Base-by-base conservation (phyloP, 2,797 vertebrate species). In the Anguilla marmorata region DNA sequence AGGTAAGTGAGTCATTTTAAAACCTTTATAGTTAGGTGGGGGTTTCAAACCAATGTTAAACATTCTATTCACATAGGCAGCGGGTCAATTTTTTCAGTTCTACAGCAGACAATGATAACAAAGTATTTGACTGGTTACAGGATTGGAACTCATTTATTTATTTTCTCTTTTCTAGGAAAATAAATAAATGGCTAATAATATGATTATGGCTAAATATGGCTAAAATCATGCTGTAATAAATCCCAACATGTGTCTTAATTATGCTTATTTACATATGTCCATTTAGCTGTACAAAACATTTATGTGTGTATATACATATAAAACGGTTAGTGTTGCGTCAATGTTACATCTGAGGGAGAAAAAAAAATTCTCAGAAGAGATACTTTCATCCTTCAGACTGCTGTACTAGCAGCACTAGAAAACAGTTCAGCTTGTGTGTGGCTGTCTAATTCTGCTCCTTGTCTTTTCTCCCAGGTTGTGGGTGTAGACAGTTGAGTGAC, bases 401-500 rank as follows among this genome's bases (percentile, higher is more conserved):
- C 12, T 41, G 33, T 33, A 41, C 84, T 11, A 19, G 85, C 63
- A 14, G 48, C 27, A 7, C 2, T 19, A 86, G 12, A 14, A 72
- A 52, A 52, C 27, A 74, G 41, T 30, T 11, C 63, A 30, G 3
- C 12, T 33, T 37, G 6, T 50, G 50, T 85, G 83, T 7, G n/a
- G 83, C 83, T 58, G 50, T 85, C 50, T 30, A 41, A 30, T 41
- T 60, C 69, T 5, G n/a, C 48, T 37, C 14, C 69, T 86, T 52
- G 19, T 86, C 45, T 76, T 74, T n/a, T 63, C 54, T 74, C 86
- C 41, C 86, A 45, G 76, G 37, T 48, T 83, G 21, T 30, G 58
- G 37, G 58, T 33, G 41, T 9, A 30, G 84, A 79, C 45, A 50
- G 84, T 27, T 82, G 72, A 88, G 27, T 86, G 85, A 82, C 85